Evolutionary conservation across 2,113 vertebrate genomes (phyloP), one percentile per base, ranked within the genome.

Genomic region (Collichthys lucidus): DNA sequence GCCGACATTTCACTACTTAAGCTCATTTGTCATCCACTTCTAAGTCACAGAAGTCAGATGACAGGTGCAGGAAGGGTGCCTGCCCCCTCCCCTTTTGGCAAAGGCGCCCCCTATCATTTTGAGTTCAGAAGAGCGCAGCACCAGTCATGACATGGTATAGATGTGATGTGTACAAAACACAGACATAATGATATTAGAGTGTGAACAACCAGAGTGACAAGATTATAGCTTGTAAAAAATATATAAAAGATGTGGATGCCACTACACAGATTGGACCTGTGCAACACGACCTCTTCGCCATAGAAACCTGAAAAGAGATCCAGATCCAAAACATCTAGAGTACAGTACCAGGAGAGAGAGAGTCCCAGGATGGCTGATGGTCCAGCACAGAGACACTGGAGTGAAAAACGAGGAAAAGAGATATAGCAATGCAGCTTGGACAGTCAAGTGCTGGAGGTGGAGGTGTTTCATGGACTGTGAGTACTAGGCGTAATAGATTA

Each of bases 1-100:
- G 65, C 74, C 80, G 88, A 84, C 77, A 81, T 85, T 85, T 91
- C 84, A 83, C 76, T 83, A 31, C 74, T 82, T 87, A 77, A 82
- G 40, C 77, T 64, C 66, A 29, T 77, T 40, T 62, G 80, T 46
- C 67, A 60, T 86, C 74, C 26, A 77, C 68, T 79, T 79, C 61
- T 52, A 53, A 64, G 74, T 72, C 77, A 80, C 60, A 80, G 44
- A 72, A 75, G 56, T 66, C 24, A 10, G 75, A 74, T 53, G 52
- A 78, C 11, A 47, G 49, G 52, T 26, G 44, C 10, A 74, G 11
- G 71, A 16, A 55, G 11, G 26, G 53, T 10, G 52, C 26, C 40
- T 55, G 29, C 42, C 55, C 53, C 63, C 26, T 59, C 1, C 15
- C 17, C n/a, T 74, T 80, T 74, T 68, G 53, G 70, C 63, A 55